Base-by-base conservation (phyloP, 2,888 invertebrate species). In the Flabesymbios commensalis region DNA sequence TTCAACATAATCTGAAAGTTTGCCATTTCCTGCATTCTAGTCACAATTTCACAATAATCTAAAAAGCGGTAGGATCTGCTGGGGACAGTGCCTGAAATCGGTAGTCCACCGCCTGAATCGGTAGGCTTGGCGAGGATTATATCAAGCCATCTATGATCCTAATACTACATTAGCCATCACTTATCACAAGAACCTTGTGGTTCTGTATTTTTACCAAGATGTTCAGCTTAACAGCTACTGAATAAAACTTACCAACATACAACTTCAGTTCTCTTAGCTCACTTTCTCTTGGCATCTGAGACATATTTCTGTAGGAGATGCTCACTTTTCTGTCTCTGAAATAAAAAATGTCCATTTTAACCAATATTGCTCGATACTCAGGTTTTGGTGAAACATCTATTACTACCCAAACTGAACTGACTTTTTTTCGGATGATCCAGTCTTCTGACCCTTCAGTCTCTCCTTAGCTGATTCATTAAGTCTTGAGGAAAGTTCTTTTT, bases 251-350 rank as follows among this genome's bases (percentile, higher is more conserved):
- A 90, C 93, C 95, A 90, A 84, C 59, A 85, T 74, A 98, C 66
- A 99, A 87, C 83, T 96, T 95, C 2, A 98, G 85, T 70, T 94
- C 93, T 73, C 90, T 91, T 0, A 99, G 91, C 84, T 99, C 98
- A 1, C 90, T 86, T 76, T 95, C 98, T 54, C 92, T 87, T 0
- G 99, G 98, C 89, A 63, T 28, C 19, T 68, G 63, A 5, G 57
- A 51, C 3, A n/a, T n/a, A n/a, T 51, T 62, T 52, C 64, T 68
- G 61, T 69, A 72, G 19, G 67, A 69, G 22, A 61, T 57, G 39
- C 31, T 48, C 2, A 67, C 43, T 51, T 70, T 69, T 17, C 65
- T 53, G n/a, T 68, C 70, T 67, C 72, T 81, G 54, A 31, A 42
- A 51, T n/a, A 39, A 14, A 51, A 45, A 32, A 60, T 36, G 36